Percentiles rank a stretch among this genome's conserved stretches.
phyloP scores from a whole-genome alignment of 2,113 vertebrate genomes.

The Sebastes fasciatus region DNA sequence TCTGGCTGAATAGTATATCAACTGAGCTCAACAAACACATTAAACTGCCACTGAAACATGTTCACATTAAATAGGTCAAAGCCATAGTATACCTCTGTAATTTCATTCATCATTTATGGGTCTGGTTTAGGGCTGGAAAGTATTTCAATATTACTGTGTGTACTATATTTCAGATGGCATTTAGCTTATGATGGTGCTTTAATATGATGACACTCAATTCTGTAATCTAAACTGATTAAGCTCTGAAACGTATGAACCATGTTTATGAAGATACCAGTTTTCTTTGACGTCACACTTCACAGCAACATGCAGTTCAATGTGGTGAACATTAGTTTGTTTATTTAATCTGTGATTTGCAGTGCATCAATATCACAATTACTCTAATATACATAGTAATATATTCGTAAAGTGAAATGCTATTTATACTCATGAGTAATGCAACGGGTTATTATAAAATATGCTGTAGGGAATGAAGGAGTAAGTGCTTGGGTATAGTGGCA shows the following conservation, averaged over 20 bases:
- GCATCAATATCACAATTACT: neutral
- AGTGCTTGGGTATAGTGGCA: neutral
- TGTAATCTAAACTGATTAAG: neutral
- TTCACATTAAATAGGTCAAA: neutral
- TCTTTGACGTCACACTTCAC: neutral
- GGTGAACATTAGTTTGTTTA: neutral
- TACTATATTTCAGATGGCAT: neutral
- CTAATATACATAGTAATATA: neutral
- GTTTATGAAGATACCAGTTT: neutral
- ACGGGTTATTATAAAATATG: neutral
- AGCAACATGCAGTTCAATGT: neutral
- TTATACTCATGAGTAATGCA: neutral
- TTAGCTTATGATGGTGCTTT: neutral
- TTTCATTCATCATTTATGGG: neutral
- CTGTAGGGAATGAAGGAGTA: neutral
- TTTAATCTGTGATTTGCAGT: no score
- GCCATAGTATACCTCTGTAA: neutral
- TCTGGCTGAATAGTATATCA: neutral
- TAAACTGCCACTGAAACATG: neutral
- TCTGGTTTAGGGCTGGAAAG: no score
- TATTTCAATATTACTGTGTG: no score
- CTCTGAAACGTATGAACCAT: neutral
- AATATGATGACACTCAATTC: neutral
- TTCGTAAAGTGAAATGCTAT: neutral
- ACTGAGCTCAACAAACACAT: neutral